phyloP scores from a whole-genome alignment of 2,797 vertebrate species.

The Spea hammondii region DNA sequence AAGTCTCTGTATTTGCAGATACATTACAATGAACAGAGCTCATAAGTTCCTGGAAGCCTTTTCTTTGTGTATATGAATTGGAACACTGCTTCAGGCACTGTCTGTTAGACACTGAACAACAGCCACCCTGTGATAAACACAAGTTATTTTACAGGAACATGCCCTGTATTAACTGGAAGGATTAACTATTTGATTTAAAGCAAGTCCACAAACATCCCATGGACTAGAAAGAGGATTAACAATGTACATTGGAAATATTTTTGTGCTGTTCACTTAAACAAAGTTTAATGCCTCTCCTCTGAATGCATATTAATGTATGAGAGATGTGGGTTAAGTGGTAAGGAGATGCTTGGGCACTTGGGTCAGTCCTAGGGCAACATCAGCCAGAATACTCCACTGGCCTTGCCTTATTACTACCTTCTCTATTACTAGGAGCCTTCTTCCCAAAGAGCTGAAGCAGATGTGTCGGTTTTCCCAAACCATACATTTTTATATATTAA shows the following conservation, averaged over 20 bases:
- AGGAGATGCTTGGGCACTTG: no score
- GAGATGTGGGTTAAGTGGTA: no score
- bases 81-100: conserved; percentile 22
- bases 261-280: no score
- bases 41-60: conserved; percentile 27
- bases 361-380: no score
- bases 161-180: not conserved
- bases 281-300: no score
- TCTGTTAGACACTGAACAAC: conserved; percentile 1
- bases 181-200: not conserved
- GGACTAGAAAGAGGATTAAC: not conserved
- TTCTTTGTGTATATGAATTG: not conserved
- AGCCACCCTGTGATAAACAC: conserved; percentile 7
- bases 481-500: no score
- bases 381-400: no score
- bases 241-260: not conserved
- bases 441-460: no score
- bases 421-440: no score
- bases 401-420: no score
- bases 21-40: conserved; percentile 24
- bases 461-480: no score
- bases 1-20: conserved; percentile 8
- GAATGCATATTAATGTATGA: no score
- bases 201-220: not conserved
- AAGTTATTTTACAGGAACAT: conserved; percentile 10